A percentile compares a stretch with the other conserved stretches of the same genome.
phyloP scores from a whole-genome alignment of 1,140 invertebrate species.

The Nymphalis io region DNA sequence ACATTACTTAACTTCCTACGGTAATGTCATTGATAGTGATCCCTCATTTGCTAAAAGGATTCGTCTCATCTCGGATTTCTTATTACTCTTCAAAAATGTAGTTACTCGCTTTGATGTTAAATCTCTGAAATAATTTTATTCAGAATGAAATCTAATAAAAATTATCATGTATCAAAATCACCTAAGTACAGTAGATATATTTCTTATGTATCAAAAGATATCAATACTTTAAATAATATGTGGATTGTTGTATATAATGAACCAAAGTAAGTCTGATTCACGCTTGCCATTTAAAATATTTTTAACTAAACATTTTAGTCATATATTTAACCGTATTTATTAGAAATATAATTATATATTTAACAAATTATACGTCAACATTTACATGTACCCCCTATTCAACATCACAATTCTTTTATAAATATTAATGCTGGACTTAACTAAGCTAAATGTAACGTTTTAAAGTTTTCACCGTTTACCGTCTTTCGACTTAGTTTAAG shows the following conservation, averaged over 20 bases:
- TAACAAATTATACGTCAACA: slow-evolving; percentile 75
- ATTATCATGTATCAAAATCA: slow-evolving; percentile 39
- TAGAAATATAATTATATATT: slow-evolving; percentile 69
- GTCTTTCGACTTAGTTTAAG: slow-evolving; percentile 69
- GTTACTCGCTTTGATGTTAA: slow-evolving; percentile 23
- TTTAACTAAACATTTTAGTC: slow-evolving; percentile 52
- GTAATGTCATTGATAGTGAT: slow-evolving; percentile 67
- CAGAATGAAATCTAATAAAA: slow-evolving; percentile 37
- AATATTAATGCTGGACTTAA: slow-evolving; percentile 65
- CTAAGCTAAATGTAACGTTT: slow-evolving; percentile 55
- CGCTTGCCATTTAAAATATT: slow-evolving; percentile 35
- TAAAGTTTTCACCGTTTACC: slow-evolving; percentile 59
- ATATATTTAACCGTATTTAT: slow-evolving; percentile 61
- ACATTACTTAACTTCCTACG: slow-evolving; percentile 66
- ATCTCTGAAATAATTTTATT: not conserved
- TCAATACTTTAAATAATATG: slow-evolving; percentile 33
- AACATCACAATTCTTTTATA: slow-evolving; percentile 75
- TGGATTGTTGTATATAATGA: slow-evolving; percentile 37
- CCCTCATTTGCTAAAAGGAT: slow-evolving; percentile 62
- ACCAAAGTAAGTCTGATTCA: slow-evolving; percentile 45
- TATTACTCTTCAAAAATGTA: slow-evolving; percentile 15
- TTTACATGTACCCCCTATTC: slow-evolving; percentile 71
- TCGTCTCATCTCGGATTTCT: slow-evolving; percentile 15
- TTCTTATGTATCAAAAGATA: slow-evolving; percentile 39
- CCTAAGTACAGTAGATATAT: slow-evolving; percentile 37